Percentiles rank a stretch among this genome's conserved stretches.
Evolutionary conservation across 2,888 invertebrate genomes (phyloP).

Genomic region (Stegophylla sp.): DNA sequence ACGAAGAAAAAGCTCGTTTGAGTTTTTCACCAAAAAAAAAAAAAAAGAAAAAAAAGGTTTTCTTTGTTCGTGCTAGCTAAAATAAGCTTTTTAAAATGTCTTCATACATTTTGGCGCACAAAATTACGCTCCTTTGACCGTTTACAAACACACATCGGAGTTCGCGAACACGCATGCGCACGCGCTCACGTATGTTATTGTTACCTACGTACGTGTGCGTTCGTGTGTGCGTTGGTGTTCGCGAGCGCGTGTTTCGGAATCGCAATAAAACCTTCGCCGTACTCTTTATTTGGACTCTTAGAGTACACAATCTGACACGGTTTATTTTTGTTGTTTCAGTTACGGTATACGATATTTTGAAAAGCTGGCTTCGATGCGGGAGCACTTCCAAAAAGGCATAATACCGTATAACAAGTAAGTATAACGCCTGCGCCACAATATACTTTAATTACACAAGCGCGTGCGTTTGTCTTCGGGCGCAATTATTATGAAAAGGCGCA

Average conservation of each 20-base stretch:
- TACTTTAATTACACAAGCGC: no score
- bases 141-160: not conserved
- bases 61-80: not conserved
- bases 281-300: constrained; percentile 42
- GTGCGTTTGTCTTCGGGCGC: no score
- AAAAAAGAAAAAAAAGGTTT: constrained; percentile 12
- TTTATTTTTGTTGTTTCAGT: constrained; percentile 53
- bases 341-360: constrained; percentile 54
- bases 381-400: constrained; percentile 46
- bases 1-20: constrained; percentile 11
- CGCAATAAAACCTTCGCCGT: constrained; percentile 48
- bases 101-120: constrained; percentile 19
- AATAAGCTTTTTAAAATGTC: constrained; percentile 41
- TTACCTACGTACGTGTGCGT: not conserved
- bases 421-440: not conserved
- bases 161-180: not conserved
- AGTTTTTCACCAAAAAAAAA: constrained; percentile 1
- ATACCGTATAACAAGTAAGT: constrained; percentile 51
- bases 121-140: constrained; percentile 43
- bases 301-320: constrained; percentile 27
- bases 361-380: constrained; percentile 43
- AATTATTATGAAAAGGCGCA: no score
- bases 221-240: not conserved
- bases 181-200: not conserved
- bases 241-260: constrained; percentile 7